Evolutionary conservation across 2,888 invertebrate species (phyloP), one percentile per base, ranked within the genome.

Genomic region (Ptychoptera contaminata): DNA sequence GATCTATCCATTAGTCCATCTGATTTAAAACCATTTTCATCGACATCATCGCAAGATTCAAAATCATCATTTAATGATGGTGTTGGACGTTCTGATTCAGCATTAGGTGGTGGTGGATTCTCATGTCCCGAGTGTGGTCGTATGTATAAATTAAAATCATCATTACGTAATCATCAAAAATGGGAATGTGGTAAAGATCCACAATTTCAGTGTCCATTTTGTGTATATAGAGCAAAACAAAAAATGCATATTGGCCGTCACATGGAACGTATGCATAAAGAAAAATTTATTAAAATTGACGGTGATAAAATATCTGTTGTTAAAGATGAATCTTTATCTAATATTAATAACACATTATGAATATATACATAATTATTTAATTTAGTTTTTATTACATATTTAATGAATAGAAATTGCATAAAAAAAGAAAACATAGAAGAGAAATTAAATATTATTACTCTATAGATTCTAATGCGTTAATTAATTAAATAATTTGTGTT

Each of bases 181-280:
- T 84, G 83, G 83, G 84, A 84, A 66, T 84, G 83, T 65, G 82
- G 83, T 58, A 84, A 84, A 63, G 83, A 84, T 64, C 84, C 83
- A 15, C 82, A 82, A 64, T 84, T 83, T 63, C 79, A 79, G 59
- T 86, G 86, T 62, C 79, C 80, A 16, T 82, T 79, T 67, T 85
- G 85, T 67, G 79, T 79, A n/a, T 83, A 83, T 63, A 75, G 82
- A 56, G 83, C 83, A 58, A 83, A 83, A 60, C 82, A 83, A 64
- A 83, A 83, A 69, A 83, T 83, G 82, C 82, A 83, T 63, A 82
- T 83, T 62, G 81, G 81, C 44, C 72, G 82, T 45, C 83, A 83
- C 65, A 82, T 83, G 77, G 82, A 83, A 64, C 71, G 83, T 49
- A 83, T 83, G 82, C 83, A 83, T 58, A 77, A 81, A 62, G 77